Conservation (phyloP, 2,113 vertebrate genomes). For the Erpornis zantholeuca region DNA sequence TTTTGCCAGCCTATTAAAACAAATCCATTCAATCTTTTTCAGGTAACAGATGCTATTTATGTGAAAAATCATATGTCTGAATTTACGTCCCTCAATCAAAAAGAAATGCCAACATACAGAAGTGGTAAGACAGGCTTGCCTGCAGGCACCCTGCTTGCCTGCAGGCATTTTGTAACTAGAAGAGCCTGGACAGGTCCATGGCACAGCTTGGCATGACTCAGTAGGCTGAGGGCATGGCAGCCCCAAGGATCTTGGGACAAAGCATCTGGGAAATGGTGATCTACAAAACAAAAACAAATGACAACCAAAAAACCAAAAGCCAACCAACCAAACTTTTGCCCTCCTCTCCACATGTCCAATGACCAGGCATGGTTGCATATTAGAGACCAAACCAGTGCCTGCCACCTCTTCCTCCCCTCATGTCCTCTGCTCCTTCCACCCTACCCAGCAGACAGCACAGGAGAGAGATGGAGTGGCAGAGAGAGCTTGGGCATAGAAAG, state of each 20-base stretch:
- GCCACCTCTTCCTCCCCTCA: neutral
- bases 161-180: neutral
- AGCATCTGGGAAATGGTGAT: neutral
- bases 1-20: neutral
- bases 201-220: neutral
- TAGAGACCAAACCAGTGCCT: neutral
- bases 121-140: neutral
- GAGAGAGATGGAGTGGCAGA: neutral
- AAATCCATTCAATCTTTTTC: neutral
- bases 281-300: neutral
- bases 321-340: neutral
- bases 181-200: neutral
- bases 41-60: neutral
- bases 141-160: rapidly evolving
- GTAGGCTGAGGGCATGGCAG: neutral
- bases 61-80: neutral
- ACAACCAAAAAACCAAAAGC: neutral
- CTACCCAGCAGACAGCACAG: neutral
- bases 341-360: rapidly evolving
- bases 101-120: neutral
- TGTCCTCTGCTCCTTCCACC: neutral
- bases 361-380: neutral
- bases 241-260: neutral
- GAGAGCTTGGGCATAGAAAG: neutral
- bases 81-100: neutral